Evolutionary conservation across 2,797 vertebrate species (phyloP).

Genomic region (Thalassophryne amazonica): DNA sequence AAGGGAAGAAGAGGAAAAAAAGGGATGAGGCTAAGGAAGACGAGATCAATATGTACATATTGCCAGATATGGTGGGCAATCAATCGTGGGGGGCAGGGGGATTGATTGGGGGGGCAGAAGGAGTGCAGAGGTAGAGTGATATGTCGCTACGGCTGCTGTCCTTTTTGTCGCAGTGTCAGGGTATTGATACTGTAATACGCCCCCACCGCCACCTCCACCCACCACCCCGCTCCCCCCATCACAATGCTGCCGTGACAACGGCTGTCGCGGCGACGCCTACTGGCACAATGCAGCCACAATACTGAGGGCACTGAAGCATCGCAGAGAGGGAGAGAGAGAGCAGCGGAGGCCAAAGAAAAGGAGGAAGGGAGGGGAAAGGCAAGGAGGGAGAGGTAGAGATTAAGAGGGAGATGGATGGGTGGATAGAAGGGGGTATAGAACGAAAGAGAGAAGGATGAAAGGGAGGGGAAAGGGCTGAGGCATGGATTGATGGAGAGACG

Average conservation of each 20-base stretch:
- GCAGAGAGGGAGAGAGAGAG: conserved; percentile 36
- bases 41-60: conserved; percentile 77
- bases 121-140: conserved; percentile 77
- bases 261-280: conserved; percentile 77
- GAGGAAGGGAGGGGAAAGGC: conserved; percentile 22
- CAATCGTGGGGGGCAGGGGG: conserved; percentile 63
- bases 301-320: conserved; percentile 80
- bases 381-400: conserved; percentile 40
- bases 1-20: conserved; percentile 45
- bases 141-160: conserved; percentile 79
- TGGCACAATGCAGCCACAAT: conserved; percentile 81
- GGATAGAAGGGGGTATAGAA: conserved; percentile 27
- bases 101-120: conserved; percentile 62
- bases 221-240: conserved; percentile 41
- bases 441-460: conserved; percentile 11
- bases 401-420: conserved; percentile 39
- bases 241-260: conserved; percentile 79
- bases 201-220: conserved; percentile 12
- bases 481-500: conserved; percentile 8
- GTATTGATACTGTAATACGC: conserved; percentile 84
- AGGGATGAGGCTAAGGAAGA: conserved; percentile 25
- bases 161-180: conserved; percentile 85
- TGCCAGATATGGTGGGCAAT: conserved; percentile 73
- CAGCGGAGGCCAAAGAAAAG: conserved; percentile 42
- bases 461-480: conserved; percentile 12